A percentile compares a stretch with the other conserved stretches of the same genome.
Conservation (phyloP, 2,797 vertebrate species). For the Columba guinea region DNA sequence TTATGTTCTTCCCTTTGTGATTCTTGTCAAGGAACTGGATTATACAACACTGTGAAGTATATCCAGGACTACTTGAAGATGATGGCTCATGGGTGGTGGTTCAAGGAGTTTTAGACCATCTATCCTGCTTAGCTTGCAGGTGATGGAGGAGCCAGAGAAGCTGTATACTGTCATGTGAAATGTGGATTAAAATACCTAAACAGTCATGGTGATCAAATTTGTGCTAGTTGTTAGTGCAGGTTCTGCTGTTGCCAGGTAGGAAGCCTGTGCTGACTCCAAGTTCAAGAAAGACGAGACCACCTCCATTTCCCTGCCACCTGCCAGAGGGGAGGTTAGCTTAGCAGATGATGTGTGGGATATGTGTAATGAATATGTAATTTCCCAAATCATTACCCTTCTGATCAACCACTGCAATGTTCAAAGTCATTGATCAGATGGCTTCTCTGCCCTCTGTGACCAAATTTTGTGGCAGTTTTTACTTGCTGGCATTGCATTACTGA, state of each 20-base stretch:
- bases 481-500: background rate
- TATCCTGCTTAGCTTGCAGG: background rate
- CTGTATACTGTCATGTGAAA: background rate
- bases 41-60: background rate
- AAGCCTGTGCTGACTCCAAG: background rate
- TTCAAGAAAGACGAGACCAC: background rate
- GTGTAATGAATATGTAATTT: background rate
- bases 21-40: constrained; percentile 12
- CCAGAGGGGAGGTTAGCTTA: background rate
- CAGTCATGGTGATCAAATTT: background rate
- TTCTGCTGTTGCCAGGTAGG: background rate
- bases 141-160: background rate
- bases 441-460: background rate
- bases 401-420: background rate
- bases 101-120: background rate
- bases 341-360: background rate
- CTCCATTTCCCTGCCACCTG: background rate
- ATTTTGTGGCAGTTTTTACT: background rate
- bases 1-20: background rate
- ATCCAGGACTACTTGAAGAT: background rate
- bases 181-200: background rate
- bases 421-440: background rate
- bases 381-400: background rate
- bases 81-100: background rate
- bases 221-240: background rate